These are phyloP conservation scores for Melipona bicolor DNA, from an alignment of 2,888 invertebrate species.

Conservation along the genomic window DNA sequence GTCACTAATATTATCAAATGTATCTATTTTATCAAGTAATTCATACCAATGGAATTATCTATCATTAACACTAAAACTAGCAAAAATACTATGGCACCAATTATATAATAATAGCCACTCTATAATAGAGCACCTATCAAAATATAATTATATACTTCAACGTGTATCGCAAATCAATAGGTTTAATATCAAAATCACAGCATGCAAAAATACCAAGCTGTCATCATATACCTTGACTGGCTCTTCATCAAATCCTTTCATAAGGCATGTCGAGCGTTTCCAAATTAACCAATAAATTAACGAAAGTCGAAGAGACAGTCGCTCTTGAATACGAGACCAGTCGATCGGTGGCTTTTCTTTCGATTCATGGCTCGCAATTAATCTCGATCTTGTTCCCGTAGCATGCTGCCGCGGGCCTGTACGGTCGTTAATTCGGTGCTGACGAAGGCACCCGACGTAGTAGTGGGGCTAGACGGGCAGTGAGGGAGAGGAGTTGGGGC, in stretches of 20 bases:
- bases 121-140: background rate
- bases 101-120: background rate
- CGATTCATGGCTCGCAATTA: constrained; percentile 67
- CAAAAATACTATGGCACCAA: background rate
- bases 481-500: constrained; percentile 13
- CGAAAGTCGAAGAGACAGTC: constrained; percentile 39
- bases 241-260: constrained; percentile 1
- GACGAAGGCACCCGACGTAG: constrained; percentile 45
- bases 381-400: constrained; percentile 67
- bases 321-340: constrained; percentile 44
- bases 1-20: background rate
- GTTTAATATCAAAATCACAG: background rate
- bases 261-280: constrained; percentile 26
- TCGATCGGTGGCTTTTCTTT: constrained; percentile 55
- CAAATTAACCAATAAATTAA: constrained; percentile 62
- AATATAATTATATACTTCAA: background rate
- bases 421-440: constrained; percentile 71
- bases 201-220: background rate
- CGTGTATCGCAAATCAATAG: no score
- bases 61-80: background rate
- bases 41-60: background rate
- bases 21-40: background rate
- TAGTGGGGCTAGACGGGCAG: constrained; percentile 38
- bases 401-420: constrained; percentile 41
- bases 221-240: constrained; percentile 1